Percentiles rank a stretch among this genome's conserved stretches.
These are phyloP conservation scores for Leucoraja ocellata DNA, from an alignment of 2,797 vertebrate species.

Conservation along the genomic window DNA sequence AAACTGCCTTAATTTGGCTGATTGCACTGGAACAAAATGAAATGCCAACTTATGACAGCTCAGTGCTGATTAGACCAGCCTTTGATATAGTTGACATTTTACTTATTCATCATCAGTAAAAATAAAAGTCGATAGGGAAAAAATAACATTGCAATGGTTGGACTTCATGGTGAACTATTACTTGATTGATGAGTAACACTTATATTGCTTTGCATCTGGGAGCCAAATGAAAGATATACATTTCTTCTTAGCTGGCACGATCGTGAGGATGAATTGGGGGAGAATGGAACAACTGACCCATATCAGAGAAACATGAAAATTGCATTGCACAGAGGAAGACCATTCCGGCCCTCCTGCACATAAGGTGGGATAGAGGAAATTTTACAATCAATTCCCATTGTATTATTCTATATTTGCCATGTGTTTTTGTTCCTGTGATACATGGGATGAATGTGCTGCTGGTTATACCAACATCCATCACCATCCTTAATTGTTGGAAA, in stretches of 20 bases:
- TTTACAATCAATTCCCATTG: not conserved
- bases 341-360: too few relatives aligned
- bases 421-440: not conserved
- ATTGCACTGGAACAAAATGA: not conserved
- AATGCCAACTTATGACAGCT: slow-evolving; percentile 27
- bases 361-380: not conserved
- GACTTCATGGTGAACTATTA: not conserved
- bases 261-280: not conserved
- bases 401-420: not conserved
- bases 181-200: not conserved
- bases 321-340: too few relatives aligned
- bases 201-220: not conserved
- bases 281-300: not conserved
- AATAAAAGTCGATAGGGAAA: slow-evolving; percentile 27
- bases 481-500: not conserved
- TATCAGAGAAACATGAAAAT: not conserved
- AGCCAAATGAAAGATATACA: not conserved
- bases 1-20: not conserved
- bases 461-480: not conserved
- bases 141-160: not conserved
- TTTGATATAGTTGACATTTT: not conserved
- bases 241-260: not conserved
- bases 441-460: not conserved
- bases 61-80: not conserved
- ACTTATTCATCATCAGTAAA: slow-evolving; percentile 1